Conservation (phyloP, 2,888 invertebrate genomes). For the Acheta domesticus region DNA sequence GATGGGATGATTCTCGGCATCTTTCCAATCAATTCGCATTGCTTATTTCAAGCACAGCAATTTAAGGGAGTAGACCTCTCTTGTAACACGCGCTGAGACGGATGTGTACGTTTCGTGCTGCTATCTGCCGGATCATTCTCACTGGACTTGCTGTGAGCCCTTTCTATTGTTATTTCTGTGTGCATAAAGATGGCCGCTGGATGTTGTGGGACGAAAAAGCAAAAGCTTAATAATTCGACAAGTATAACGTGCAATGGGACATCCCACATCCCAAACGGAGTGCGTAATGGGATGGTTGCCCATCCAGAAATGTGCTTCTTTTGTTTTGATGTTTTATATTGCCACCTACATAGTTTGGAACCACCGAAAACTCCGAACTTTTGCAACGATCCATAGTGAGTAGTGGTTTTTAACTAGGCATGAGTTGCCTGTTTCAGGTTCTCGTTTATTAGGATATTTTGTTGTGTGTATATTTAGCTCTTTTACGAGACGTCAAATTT, state of each 20-base stretch:
- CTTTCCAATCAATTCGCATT: no score
- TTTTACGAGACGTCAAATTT: no score
- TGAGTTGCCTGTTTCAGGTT: no score
- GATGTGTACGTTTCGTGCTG: no score
- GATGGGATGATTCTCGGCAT: no score
- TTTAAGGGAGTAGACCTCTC: no score
- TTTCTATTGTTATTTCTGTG: constrained; percentile 31
- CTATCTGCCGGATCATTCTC: no score
- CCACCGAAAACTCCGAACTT: constrained; percentile 89
- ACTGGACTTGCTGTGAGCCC: neutral
- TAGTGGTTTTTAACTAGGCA: constrained; percentile 42
- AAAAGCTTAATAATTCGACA: constrained; percentile 73
- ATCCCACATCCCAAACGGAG: constrained; percentile 49
- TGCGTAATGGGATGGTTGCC: constrained; percentile 63
- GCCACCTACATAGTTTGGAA: constrained; percentile 88
- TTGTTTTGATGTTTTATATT: constrained; percentile 97
- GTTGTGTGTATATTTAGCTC: no score
- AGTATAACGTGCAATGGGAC: constrained; percentile 59
- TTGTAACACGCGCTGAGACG: no score
- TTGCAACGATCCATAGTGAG: constrained; percentile 94
- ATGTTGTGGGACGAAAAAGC: constrained; percentile 89
- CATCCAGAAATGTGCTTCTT: constrained; percentile 97
- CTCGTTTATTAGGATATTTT: no score
- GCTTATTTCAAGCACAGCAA: no score
- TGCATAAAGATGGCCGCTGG: constrained; percentile 70